Evolutionary conservation across 2,797 vertebrate species (phyloP).

Genomic region (Mergus octosetaceus): DNA sequence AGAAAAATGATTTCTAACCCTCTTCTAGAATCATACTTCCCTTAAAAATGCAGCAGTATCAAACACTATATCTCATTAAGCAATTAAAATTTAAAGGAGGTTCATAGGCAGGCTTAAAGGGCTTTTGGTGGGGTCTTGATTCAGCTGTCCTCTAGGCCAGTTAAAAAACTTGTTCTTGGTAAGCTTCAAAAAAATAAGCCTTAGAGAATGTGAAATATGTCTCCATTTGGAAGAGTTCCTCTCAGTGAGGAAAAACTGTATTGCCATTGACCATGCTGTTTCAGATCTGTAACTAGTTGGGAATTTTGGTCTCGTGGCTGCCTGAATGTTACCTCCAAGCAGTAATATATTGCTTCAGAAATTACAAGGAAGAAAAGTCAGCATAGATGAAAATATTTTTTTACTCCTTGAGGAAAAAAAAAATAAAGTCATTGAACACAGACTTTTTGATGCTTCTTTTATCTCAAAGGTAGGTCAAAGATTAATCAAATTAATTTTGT

Average conservation of each 20-base stretch:
- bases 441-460: slow-evolving; percentile 7
- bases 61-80: not conserved
- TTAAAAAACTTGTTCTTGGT: not conserved
- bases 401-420: not conserved
- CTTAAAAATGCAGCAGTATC: not conserved
- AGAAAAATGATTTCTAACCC: not conserved
- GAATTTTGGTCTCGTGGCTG: not conserved
- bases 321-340: not conserved
- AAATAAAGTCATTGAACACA: not conserved
- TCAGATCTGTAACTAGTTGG: not conserved
- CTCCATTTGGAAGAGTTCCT: not conserved
- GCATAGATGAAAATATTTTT: not conserved
- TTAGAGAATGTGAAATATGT: not conserved
- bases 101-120: not conserved
- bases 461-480: not conserved
- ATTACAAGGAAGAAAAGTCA: not conserved
- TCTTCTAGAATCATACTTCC: not conserved
- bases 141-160: not conserved
- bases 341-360: not conserved
- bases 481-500: not conserved
- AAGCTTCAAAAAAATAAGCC: not conserved
- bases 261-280: not conserved
- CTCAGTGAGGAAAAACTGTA: not conserved
- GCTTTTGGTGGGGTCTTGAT: not conserved
- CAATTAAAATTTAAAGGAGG: not conserved